These are phyloP conservation scores for Listronotus bonariensis DNA, from an alignment of 1,140 invertebrate genomes.

Conservation along the genomic window DNA sequence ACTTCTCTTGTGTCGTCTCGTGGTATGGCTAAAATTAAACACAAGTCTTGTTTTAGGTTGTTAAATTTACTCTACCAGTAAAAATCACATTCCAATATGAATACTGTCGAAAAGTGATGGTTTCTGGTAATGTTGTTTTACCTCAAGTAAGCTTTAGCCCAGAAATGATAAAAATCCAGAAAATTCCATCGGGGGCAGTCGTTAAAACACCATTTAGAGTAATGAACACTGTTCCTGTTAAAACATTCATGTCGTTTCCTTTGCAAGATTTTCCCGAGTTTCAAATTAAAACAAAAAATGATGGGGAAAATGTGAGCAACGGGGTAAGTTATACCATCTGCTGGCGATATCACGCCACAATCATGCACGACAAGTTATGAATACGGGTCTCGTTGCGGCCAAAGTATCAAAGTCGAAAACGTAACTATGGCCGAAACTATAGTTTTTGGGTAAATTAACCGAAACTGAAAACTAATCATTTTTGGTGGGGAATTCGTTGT, in stretches of 20 bases:
- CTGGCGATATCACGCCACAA: too few species aligned
- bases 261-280: slow-evolving; percentile 35
- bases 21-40: too few species aligned
- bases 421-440: too few species aligned
- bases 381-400: too few species aligned
- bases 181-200: slow-evolving; percentile 31
- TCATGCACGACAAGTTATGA: too few species aligned
- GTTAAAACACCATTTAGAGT: slow-evolving; percentile 32
- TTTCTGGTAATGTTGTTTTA: slow-evolving; percentile 35
- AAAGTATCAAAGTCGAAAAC: too few species aligned
- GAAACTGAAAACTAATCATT: too few species aligned
- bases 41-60: slow-evolving; percentile 22
- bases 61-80: slow-evolving; percentile 22
- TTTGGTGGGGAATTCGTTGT: too few species aligned
- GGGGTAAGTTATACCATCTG: too few species aligned
- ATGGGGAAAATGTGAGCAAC: slow-evolving; percentile 20
- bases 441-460: too few species aligned
- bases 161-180: slow-evolving; percentile 37
- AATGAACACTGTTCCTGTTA: slow-evolving; percentile 8
- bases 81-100: slow-evolving; percentile 26
- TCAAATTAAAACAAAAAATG: slow-evolving; percentile 20
- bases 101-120: slow-evolving; percentile 17
- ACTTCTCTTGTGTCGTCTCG: too few species aligned
- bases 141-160: slow-evolving; percentile 28
- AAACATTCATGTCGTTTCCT: slow-evolving; percentile 22